A percentile compares a stretch with the other conserved stretches of the same genome.
These are phyloP conservation scores for Aepyceros melampus DNA, from an alignment of 2,113 vertebrate species.

Conservation along the genomic window DNA sequence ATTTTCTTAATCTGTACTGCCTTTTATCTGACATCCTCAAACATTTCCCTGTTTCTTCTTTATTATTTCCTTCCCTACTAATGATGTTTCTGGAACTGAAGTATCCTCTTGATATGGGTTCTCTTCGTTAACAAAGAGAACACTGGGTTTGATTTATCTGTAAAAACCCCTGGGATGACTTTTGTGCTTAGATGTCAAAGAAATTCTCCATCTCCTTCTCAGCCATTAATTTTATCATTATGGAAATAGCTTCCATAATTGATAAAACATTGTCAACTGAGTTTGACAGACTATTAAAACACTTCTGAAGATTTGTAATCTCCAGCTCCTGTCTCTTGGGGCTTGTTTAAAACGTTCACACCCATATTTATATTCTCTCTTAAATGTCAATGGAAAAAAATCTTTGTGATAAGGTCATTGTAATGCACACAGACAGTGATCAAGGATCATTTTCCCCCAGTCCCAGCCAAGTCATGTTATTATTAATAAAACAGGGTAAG, in stretches of 20 bases:
- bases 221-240: constrained; percentile 72
- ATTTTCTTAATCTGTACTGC: neutral
- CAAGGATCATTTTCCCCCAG: constrained; percentile 40
- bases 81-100: constrained; percentile 43
- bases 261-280: constrained; percentile 70
- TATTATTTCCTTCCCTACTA: neutral
- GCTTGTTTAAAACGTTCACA: constrained; percentile 47
- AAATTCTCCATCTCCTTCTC: constrained; percentile 57
- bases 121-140: constrained; percentile 34
- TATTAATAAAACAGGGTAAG: constrained; percentile 28
- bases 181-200: constrained; percentile 61
- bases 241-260: constrained; percentile 66
- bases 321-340: constrained; percentile 38
- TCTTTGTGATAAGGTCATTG: constrained; percentile 28
- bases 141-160: constrained; percentile 53
- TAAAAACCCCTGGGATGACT: constrained; percentile 53
- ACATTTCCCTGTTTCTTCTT: neutral
- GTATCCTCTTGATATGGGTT: neutral
- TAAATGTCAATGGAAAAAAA: constrained; percentile 49
- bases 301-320: constrained; percentile 63
- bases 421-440: constrained; percentile 37
- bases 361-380: constrained; percentile 63
- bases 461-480: constrained; percentile 11
- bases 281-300: constrained; percentile 65
- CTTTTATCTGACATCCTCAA: constrained; percentile 17